Evolutionary conservation across 2,888 invertebrate species (phyloP).

Genomic region (Myopa testacea): DNA sequence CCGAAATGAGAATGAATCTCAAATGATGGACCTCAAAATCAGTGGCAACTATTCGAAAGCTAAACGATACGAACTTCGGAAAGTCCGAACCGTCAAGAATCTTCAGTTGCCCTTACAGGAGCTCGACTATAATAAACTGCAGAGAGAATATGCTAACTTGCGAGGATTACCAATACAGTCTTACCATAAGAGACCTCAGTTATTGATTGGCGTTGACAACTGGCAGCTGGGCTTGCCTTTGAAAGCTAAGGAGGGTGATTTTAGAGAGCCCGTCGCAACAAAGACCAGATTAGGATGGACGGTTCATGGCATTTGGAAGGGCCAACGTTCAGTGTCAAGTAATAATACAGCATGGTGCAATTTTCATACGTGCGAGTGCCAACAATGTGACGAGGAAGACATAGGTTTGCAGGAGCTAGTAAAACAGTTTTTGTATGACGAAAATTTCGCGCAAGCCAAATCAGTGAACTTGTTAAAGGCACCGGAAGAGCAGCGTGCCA

Average conservation of each 20-base stretch:
- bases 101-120: slow-evolving; percentile 28
- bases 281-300: slow-evolving; percentile 41
- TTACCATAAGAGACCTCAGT: too few relatives aligned
- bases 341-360: neutral
- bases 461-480: neutral
- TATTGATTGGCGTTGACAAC: too few relatives aligned
- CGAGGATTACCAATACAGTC: too few relatives aligned
- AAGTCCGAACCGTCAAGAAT: slow-evolving; percentile 9
- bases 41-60: too few relatives aligned
- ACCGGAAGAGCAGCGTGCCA: neutral
- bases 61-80: neutral
- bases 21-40: slow-evolving; percentile 8
- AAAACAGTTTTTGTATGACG: neutral
- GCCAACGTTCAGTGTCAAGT: neutral
- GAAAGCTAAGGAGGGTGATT: too few relatives aligned
- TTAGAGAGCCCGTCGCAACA: too few relatives aligned
- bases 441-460: neutral
- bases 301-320: slow-evolving; percentile 32
- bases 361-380: neutral
- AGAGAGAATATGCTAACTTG: slow-evolving; percentile 24
- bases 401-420: neutral
- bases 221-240: too few relatives aligned
- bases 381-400: neutral
- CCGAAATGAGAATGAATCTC: slow-evolving; percentile 45
- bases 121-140: slow-evolving; percentile 9